These are phyloP conservation scores for Slavum lentiscoides DNA, from an alignment of 2,888 invertebrate species.

Conservation along the genomic window DNA sequence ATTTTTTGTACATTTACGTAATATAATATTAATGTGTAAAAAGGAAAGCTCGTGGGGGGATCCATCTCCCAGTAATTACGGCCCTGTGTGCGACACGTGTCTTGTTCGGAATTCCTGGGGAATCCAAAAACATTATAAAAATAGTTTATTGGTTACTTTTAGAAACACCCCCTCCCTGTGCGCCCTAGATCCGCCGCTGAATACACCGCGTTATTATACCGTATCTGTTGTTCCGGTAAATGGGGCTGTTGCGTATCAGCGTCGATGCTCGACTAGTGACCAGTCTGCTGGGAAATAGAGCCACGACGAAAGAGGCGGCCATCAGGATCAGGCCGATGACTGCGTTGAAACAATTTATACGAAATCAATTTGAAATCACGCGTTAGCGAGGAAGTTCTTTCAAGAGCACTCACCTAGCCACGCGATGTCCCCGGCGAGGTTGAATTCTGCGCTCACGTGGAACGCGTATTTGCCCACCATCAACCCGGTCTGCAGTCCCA, in stretches of 20 bases:
- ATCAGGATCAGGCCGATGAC: slow-evolving; percentile 50
- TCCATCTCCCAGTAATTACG: too few species aligned
- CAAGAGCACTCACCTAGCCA: slow-evolving; percentile 29
- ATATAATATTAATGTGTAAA: too few species aligned
- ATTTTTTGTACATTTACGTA: too few species aligned
- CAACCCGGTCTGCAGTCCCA: slow-evolving; percentile 42
- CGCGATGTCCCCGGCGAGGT: slow-evolving; percentile 28
- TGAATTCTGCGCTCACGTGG: slow-evolving; percentile 13
- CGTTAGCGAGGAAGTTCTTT: too few species aligned
- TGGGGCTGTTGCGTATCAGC: slow-evolving; percentile 42
- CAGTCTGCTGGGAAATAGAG: slow-evolving; percentile 54
- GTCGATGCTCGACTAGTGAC: slow-evolving; percentile 19
- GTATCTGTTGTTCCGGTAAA: slow-evolving; percentile 44
- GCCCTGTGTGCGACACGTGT: too few species aligned
- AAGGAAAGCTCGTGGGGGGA: too few species aligned
- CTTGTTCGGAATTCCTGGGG: too few species aligned
- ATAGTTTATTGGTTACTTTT: background rate
- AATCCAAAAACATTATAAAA: too few species aligned
- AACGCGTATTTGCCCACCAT: slow-evolving; percentile 40
- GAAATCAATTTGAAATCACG: too few species aligned
- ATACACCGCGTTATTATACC: slow-evolving; percentile 1
- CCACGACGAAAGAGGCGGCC: slow-evolving; percentile 37
- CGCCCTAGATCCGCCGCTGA: background rate
- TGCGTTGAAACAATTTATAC: background rate
- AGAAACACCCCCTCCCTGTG: background rate